Evolutionary conservation across 2,888 invertebrate species (phyloP).

Genomic region (Microctonus aethiopoides): DNA sequence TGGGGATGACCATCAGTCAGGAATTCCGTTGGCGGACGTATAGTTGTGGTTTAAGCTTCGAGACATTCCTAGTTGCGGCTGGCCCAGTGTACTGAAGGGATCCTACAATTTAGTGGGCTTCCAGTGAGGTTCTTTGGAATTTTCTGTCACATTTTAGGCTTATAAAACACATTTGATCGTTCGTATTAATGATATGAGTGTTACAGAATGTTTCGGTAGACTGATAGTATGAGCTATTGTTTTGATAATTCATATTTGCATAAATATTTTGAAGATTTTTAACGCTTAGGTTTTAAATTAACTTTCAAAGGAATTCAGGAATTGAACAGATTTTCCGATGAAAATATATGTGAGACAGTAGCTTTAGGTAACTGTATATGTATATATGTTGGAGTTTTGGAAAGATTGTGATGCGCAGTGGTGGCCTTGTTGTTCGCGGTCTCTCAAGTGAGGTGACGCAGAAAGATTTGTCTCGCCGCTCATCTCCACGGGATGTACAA

Average conservation of each 20-base stretch:
- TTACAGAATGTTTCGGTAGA: too few species aligned
- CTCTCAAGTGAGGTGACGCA: constrained; percentile 39
- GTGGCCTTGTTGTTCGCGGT: constrained; percentile 23
- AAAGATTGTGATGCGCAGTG: constrained; percentile 15
- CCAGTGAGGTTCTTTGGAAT: not conserved
- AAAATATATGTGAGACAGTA: not conserved
- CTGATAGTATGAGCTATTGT: not conserved
- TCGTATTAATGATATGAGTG: not conserved
- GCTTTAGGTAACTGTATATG: not conserved
- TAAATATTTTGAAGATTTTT: not conserved
- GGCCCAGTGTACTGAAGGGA: constrained; percentile 28
- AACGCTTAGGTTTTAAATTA: not conserved
- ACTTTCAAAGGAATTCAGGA: not conserved
- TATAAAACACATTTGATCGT: not conserved
- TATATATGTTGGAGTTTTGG: constrained; percentile 7
- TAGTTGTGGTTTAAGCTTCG: constrained; percentile 28
- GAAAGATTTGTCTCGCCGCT: constrained; percentile 32
- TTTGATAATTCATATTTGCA: not conserved
- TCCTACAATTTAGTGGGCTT: constrained; percentile 3
- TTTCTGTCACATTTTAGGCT: not conserved
- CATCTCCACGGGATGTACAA: constrained; percentile 18
- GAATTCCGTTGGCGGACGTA: constrained; percentile 34
- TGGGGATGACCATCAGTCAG: constrained; percentile 28
- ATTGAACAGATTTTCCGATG: not conserved
- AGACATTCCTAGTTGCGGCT: constrained; percentile 37